phyloP scores from a whole-genome alignment of 2,888 invertebrate species.

The Hemicrepidius hirtus region DNA sequence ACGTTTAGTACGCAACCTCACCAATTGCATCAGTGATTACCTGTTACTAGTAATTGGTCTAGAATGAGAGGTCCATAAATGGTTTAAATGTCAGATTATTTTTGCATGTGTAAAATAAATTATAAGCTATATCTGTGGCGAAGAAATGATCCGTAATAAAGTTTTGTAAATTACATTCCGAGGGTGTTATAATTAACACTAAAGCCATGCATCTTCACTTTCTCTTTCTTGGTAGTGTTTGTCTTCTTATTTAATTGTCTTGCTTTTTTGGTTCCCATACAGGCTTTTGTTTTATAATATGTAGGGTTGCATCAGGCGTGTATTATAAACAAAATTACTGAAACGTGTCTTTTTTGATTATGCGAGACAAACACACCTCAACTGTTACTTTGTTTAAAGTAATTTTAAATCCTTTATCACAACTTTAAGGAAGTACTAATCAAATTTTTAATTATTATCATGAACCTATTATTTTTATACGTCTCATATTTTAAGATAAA shows the following conservation, averaged over 20 bases:
- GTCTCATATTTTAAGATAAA: no score
- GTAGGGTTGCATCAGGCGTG: conserved; percentile 40
- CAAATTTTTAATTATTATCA: no score
- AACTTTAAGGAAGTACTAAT: no score
- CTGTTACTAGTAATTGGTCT: conserved; percentile 18
- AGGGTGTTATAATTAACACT: conserved; percentile 42
- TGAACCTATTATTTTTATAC: no score
- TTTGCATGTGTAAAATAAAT: conserved; percentile 23
- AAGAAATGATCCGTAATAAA: conserved; percentile 13
- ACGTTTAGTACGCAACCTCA: background rate
- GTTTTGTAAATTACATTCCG: conserved; percentile 35
- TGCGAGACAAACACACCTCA: background rate
- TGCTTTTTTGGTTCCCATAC: conserved; percentile 40
- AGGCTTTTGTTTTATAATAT: conserved; percentile 43
- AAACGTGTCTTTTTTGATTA: conserved; percentile 30
- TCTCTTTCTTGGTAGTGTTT: conserved; percentile 39
- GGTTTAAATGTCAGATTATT: conserved; percentile 34
- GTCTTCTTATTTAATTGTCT: conserved; percentile 35
- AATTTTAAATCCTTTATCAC: no score
- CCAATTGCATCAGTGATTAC: conserved; percentile 31
- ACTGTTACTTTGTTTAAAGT: conserved; percentile 3
- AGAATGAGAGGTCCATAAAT: conserved; percentile 18
- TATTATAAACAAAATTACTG: conserved; percentile 37
- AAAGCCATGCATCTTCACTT: conserved; percentile 43
- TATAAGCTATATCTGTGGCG: conserved; percentile 15